Conservation (phyloP, 2,113 vertebrate genomes). For the Corythornis vintsioides region DNA sequence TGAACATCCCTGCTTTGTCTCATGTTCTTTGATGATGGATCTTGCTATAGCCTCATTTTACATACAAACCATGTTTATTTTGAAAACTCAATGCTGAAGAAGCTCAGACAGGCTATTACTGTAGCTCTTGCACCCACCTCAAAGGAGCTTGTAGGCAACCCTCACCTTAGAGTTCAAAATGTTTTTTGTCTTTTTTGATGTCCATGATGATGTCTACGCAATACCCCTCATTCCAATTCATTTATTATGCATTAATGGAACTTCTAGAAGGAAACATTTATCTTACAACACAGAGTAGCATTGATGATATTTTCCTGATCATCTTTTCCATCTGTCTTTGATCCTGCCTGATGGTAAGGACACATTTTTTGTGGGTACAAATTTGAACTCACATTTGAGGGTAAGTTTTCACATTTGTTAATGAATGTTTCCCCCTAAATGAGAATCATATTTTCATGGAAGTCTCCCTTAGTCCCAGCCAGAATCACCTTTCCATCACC, state of each 20-base stretch:
- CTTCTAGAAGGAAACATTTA: background rate
- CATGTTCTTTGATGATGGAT: background rate
- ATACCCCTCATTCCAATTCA: background rate
- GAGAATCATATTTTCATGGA: background rate
- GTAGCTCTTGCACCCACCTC: background rate
- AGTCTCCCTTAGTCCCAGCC: background rate
- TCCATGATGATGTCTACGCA: background rate
- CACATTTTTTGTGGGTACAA: background rate
- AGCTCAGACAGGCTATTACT: fast-evolving
- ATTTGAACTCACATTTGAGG: too few species aligned
- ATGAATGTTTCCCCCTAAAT: background rate
- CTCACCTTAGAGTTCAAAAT: background rate
- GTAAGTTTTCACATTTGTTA: background rate
- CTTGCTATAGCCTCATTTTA: background rate
- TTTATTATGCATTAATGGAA: background rate
- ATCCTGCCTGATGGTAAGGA: background rate
- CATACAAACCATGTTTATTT: background rate
- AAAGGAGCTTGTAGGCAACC: background rate
- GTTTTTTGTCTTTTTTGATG: background rate
- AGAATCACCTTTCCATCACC: background rate
- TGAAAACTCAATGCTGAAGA: background rate
- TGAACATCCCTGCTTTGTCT: fast-evolving
- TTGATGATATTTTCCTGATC: background rate
- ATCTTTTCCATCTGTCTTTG: background rate
- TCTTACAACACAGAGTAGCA: background rate